phyloP scores from a whole-genome alignment of 2,888 invertebrate genomes.

The Trissoscelio sp. region DNA sequence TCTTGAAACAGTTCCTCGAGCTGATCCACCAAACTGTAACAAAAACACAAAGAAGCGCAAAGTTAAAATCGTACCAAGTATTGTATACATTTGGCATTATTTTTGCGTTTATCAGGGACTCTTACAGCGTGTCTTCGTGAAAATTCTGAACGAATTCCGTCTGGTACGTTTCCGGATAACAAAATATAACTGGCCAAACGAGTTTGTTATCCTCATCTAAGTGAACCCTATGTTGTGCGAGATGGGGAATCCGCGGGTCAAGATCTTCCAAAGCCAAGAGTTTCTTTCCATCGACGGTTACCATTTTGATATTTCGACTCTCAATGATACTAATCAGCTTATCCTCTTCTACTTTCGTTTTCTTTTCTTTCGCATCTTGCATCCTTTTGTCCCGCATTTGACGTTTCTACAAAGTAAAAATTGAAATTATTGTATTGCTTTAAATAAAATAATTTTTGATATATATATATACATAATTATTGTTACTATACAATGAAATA shows the following conservation, averaged over 20 bases:
- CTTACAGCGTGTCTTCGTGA: constrained; percentile 88
- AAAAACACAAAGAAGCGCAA: constrained; percentile 35
- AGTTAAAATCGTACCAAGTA: constrained; percentile 28
- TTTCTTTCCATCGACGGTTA: constrained; percentile 84
- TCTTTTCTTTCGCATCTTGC: constrained; percentile 83
- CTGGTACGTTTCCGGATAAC: constrained; percentile 94
- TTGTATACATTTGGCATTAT: constrained; percentile 15
- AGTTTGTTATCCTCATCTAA: constrained; percentile 86
- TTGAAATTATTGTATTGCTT: no score
- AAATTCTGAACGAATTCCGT: constrained; percentile 95
- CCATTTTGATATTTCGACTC: constrained; percentile 83
- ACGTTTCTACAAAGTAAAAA: constrained; percentile 77
- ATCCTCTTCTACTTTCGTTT: constrained; percentile 83
- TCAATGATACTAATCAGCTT: constrained; percentile 83
- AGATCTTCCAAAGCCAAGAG: constrained; percentile 84
- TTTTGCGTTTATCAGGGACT: constrained; percentile 48
- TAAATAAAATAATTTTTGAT: no score
- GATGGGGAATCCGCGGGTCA: constrained; percentile 87
- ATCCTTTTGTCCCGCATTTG: constrained; percentile 85
- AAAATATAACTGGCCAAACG: constrained; percentile 94
- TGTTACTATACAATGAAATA: no score
- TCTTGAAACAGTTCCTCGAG: constrained; percentile 88
- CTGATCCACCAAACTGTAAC: constrained; percentile 86
- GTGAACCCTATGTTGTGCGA: constrained; percentile 87
- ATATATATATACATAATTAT: no score